Conservation (phyloP, 2,797 vertebrate species). For the Aeoliscus strigatus region DNA sequence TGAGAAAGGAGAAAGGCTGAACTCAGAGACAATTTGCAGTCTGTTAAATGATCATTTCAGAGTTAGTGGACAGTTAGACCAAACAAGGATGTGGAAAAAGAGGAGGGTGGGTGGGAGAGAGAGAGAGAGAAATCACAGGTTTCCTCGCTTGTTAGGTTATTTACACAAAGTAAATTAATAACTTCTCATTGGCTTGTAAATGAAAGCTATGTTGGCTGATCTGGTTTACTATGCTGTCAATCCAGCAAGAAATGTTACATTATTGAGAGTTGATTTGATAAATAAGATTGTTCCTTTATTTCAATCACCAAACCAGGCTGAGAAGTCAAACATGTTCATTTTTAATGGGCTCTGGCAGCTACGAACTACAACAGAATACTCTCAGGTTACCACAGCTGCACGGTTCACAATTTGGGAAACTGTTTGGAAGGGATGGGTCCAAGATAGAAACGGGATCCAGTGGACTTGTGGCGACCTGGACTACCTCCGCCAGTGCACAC, state of each 20-base stretch:
- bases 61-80: slow-evolving; percentile 9
- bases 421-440: slow-evolving; percentile 49
- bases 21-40: slow-evolving; percentile 41
- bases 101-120: neutral
- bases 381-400: slow-evolving; percentile 62
- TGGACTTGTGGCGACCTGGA: slow-evolving; percentile 56
- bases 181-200: slow-evolving; percentile 13
- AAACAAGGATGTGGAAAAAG: slow-evolving; percentile 11
- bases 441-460: slow-evolving; percentile 50
- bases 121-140: slow-evolving; percentile 1
- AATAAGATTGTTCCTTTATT: slow-evolving; percentile 39
- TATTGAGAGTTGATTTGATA: slow-evolving; percentile 40
- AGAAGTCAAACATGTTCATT: slow-evolving; percentile 61
- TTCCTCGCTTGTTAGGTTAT: slow-evolving; percentile 22
- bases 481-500: slow-evolving; percentile 50
- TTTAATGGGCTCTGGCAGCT: slow-evolving; percentile 56
- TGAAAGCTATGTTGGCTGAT: slow-evolving; percentile 9
- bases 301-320: slow-evolving; percentile 45
- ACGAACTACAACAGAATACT: slow-evolving; percentile 47
- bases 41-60: slow-evolving; percentile 24
- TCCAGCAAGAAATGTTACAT: slow-evolving; percentile 33
- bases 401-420: slow-evolving; percentile 55
- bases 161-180: slow-evolving; percentile 32
- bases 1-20: too few relatives aligned
- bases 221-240: slow-evolving; percentile 13